These are phyloP conservation scores for Erannis defoliaria DNA, from an alignment of 2,888 invertebrate species.

Conservation along the genomic window DNA sequence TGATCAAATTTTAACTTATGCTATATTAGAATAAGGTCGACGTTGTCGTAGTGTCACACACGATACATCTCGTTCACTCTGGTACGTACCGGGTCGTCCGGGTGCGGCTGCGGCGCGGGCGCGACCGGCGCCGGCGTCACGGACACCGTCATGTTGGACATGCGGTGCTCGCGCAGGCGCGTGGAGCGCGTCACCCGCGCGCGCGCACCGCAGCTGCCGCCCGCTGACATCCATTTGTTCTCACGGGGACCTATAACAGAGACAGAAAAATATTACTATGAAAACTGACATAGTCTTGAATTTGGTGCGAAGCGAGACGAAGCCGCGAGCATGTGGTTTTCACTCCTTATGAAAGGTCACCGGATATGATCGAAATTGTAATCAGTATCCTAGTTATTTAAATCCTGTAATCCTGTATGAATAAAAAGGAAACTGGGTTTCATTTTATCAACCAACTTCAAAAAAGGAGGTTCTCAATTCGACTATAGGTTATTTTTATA, in stretches of 20 bases:
- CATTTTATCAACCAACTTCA: too few species aligned
- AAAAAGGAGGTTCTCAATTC: too few species aligned
- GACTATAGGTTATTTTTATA: too few species aligned
- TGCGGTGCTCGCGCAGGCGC: slow-evolving; percentile 80
- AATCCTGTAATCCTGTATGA: too few species aligned
- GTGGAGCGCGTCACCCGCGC: slow-evolving; percentile 72
- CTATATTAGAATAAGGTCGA: too few species aligned
- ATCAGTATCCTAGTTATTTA: too few species aligned
- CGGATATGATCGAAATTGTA: too few species aligned
- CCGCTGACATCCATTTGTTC: slow-evolving; percentile 81
- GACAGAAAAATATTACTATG: not conserved
- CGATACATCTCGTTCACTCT: not conserved
- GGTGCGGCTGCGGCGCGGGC: slow-evolving; percentile 57
- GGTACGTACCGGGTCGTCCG: slow-evolving; percentile 56
- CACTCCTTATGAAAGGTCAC: too few species aligned
- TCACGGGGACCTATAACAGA: slow-evolving; percentile 83
- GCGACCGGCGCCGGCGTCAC: slow-evolving; percentile 78
- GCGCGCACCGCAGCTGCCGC: slow-evolving; percentile 71
- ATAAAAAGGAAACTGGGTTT: too few species aligned
- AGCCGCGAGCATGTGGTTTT: too few species aligned
- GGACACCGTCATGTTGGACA: slow-evolving; percentile 84
- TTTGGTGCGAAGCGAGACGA: not conserved
- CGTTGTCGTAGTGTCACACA: too few species aligned
- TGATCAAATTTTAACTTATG: too few species aligned
- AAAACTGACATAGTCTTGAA: not conserved